A percentile compares a stretch with the other conserved stretches of the same genome.
phyloP scores from a whole-genome alignment of 2,113 vertebrate species.

The Corydoras sp. region DNA sequence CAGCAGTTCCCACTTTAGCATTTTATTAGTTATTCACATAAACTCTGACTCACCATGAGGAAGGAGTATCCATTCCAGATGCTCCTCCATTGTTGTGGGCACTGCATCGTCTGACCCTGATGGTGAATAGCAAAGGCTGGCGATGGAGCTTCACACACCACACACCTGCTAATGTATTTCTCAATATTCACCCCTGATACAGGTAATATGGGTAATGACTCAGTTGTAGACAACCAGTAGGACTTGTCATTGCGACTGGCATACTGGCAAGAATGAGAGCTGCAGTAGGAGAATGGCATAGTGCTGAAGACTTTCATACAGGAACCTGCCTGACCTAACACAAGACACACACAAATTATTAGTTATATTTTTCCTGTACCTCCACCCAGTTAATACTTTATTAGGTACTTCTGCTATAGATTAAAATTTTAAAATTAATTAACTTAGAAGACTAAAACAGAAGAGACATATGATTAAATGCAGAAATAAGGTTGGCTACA shows the following conservation, averaged over 20 bases:
- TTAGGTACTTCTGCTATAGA: too few species aligned
- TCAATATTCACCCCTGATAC: constrained; percentile 63
- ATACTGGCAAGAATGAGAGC: constrained; percentile 74
- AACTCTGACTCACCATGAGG: constrained; percentile 74
- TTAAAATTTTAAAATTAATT: too few species aligned
- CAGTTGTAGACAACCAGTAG: constrained; percentile 80
- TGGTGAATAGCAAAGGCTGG: constrained; percentile 75
- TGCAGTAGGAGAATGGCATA: constrained; percentile 86
- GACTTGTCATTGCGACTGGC: constrained; percentile 84
- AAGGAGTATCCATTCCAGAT: constrained; percentile 89
- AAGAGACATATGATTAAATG: too few species aligned
- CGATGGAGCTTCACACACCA: constrained; percentile 76
- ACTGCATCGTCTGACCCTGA: constrained; percentile 68
- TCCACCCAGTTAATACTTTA: too few species aligned
- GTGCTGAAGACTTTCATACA: constrained; percentile 84
- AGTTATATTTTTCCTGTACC: too few species aligned
- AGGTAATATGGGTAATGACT: constrained; percentile 57
- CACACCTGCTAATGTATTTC: constrained; percentile 80
- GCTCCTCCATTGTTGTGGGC: constrained; percentile 71
- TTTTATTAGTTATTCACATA: too few species aligned
- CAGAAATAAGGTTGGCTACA: too few species aligned
- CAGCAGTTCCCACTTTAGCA: not conserved
- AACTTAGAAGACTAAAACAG: too few species aligned
- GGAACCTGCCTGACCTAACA: constrained; percentile 81
- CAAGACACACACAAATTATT: too few species aligned